Evolutionary conservation across 1,140 invertebrate genomes (phyloP).

Genomic region (Psilanteris sp.): DNA sequence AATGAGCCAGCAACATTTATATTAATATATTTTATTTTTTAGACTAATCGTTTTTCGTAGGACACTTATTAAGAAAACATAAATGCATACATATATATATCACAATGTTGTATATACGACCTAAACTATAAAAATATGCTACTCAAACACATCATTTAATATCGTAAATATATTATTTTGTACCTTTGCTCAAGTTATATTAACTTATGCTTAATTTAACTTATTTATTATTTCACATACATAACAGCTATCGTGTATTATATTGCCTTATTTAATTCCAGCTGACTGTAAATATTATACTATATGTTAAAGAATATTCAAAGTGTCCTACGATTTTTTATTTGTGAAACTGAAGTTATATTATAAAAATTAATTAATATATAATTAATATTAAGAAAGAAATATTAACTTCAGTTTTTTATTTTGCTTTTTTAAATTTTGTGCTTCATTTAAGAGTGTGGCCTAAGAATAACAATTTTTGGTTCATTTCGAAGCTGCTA

Average conservation of each 20-base stretch:
- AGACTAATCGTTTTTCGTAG: slow-evolving; percentile 51
- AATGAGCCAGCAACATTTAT: slow-evolving; percentile 58
- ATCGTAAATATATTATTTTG: slow-evolving; percentile 1
- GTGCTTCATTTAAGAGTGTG: slow-evolving; percentile 53
- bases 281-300: slow-evolving; percentile 10
- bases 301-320: neutral
- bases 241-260: slow-evolving; percentile 9
- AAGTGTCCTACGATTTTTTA: slow-evolving; percentile 30
- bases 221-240: neutral
- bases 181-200: slow-evolving; percentile 5
- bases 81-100: neutral
- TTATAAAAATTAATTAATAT: neutral
- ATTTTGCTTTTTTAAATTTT: slow-evolving; percentile 37
- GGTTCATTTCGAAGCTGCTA: slow-evolving; percentile 28
- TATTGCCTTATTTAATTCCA: slow-evolving; percentile 1
- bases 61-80: slow-evolving; percentile 19
- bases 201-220: slow-evolving; percentile 22
- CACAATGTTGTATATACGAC: neutral
- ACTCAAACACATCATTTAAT: too few relatives aligned
- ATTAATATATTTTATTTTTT: slow-evolving; percentile 32
- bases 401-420: slow-evolving; percentile 25
- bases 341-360: slow-evolving; percentile 21
- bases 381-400: too few relatives aligned
- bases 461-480: slow-evolving; percentile 53
- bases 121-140: too few relatives aligned